These are phyloP conservation scores for Lerista edwardsae DNA, from an alignment of 2,797 vertebrate species.

Conservation along the genomic window DNA sequence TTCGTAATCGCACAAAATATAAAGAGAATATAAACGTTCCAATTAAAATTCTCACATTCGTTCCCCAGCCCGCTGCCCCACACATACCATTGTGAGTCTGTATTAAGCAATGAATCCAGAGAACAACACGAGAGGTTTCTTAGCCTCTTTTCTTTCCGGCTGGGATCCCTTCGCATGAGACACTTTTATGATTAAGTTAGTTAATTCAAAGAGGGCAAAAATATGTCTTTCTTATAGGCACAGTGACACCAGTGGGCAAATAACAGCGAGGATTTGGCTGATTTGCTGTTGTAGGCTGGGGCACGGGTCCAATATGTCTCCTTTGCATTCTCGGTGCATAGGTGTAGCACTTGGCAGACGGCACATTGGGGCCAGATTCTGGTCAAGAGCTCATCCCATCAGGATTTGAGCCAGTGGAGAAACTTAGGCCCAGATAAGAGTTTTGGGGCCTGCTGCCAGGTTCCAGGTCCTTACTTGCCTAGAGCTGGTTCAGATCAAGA, in stretches of 20 bases:
- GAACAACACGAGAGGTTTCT: conserved; percentile 24
- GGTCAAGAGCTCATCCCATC: background rate
- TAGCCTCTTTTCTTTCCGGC: conserved; percentile 25
- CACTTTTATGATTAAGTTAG: conserved; percentile 5
- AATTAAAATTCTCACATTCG: background rate
- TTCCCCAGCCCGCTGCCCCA: background rate
- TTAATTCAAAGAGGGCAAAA: background rate
- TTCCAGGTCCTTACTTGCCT: too few relatives aligned
- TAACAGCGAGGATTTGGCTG: background rate
- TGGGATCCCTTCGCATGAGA: background rate
- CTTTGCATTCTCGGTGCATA: background rate
- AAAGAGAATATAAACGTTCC: conserved; percentile 11
- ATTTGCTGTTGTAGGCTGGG: background rate
- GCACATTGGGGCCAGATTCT: background rate
- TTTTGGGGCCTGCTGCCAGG: too few relatives aligned
- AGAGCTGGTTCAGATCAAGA: too few relatives aligned
- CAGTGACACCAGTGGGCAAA: background rate
- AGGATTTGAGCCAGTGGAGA: background rate
- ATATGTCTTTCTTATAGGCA: background rate
- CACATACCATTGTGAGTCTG: background rate
- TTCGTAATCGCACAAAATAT: background rate
- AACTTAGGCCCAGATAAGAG: too few relatives aligned
- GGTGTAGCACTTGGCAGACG: background rate
- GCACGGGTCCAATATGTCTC: background rate
- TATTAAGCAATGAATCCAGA: background rate